Evolutionary conservation across 2,113 vertebrate species (phyloP).

Genomic region (Camelus bactrianus): DNA sequence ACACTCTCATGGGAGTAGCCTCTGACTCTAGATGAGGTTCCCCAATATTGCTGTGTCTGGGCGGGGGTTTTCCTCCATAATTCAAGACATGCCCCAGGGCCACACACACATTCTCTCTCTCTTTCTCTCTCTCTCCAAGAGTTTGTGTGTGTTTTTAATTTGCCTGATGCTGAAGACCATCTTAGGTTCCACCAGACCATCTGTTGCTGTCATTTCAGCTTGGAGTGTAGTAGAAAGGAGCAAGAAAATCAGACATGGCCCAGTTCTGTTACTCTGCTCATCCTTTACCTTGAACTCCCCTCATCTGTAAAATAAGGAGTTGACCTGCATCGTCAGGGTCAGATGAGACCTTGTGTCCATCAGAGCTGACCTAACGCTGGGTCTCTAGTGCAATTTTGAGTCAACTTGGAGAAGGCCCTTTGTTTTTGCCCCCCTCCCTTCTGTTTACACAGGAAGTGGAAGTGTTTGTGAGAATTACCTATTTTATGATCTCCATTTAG

Average conservation of each 20-base stretch:
- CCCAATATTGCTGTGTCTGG: background rate
- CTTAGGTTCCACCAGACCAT: constrained; percentile 35
- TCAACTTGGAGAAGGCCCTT: background rate
- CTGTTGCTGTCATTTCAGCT: constrained; percentile 52
- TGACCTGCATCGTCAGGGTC: background rate
- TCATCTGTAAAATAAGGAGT: background rate
- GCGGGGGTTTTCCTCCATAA: background rate
- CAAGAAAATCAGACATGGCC: background rate
- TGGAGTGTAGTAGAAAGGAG: background rate
- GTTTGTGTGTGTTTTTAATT: background rate
- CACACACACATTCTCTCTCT: too few species aligned
- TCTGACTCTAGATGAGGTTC: background rate
- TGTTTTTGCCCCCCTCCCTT: background rate
- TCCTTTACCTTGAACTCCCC: background rate
- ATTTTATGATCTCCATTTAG: constrained; percentile 55
- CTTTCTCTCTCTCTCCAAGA: background rate
- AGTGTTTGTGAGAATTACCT: constrained; percentile 65
- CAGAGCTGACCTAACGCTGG: background rate
- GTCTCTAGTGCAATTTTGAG: background rate
- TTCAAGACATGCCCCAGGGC: background rate
- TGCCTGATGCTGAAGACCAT: background rate
- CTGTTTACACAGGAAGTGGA: constrained; percentile 48
- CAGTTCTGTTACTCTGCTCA: background rate
- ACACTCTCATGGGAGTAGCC: background rate
- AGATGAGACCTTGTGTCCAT: background rate